Evolutionary conservation across 2,888 invertebrate genomes (phyloP).

Genomic region (Nysson spinosus): DNA sequence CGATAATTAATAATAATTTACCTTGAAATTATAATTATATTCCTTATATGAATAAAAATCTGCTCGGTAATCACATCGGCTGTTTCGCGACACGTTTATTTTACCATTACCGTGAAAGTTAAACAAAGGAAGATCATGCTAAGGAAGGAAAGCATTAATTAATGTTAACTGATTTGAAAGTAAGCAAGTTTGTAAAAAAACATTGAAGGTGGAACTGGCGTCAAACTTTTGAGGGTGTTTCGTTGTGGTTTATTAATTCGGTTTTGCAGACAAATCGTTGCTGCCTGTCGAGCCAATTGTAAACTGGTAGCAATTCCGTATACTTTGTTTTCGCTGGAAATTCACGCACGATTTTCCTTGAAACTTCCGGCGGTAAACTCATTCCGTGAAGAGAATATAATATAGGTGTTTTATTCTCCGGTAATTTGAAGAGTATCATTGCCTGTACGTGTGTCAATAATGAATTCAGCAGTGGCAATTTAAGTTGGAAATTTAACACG

Average conservation of each 20-base stretch:
- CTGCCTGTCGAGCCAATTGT: conserved; percentile 58
- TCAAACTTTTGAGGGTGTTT: conserved; percentile 9
- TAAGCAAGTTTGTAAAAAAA: not conserved
- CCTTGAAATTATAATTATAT: conserved; percentile 58
- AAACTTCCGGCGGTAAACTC: conserved; percentile 44
- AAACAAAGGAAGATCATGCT: conserved; percentile 34
- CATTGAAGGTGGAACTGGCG: not conserved
- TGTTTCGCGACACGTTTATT: conserved; percentile 58
- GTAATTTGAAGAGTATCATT: conserved; percentile 51
- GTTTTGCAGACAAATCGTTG: conserved; percentile 60
- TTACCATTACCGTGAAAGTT: conserved; percentile 55
- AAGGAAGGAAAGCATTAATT: not conserved
- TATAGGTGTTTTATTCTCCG: conserved; percentile 49
- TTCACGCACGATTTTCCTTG: conserved; percentile 52
- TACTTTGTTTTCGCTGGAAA: conserved; percentile 63
- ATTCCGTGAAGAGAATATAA: conserved; percentile 58
- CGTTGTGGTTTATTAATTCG: conserved; percentile 26
- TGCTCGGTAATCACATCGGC: conserved; percentile 59
- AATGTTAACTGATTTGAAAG: not conserved
- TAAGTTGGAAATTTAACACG: too few species aligned
- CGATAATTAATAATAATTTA: conserved; percentile 18
- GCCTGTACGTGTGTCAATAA: too few species aligned
- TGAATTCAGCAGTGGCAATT: too few species aligned
- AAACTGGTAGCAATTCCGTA: conserved; percentile 58
- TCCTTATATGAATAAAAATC: conserved; percentile 59